Conservation (phyloP, 2,113 vertebrate species). For the Agapornis roseicollis region DNA sequence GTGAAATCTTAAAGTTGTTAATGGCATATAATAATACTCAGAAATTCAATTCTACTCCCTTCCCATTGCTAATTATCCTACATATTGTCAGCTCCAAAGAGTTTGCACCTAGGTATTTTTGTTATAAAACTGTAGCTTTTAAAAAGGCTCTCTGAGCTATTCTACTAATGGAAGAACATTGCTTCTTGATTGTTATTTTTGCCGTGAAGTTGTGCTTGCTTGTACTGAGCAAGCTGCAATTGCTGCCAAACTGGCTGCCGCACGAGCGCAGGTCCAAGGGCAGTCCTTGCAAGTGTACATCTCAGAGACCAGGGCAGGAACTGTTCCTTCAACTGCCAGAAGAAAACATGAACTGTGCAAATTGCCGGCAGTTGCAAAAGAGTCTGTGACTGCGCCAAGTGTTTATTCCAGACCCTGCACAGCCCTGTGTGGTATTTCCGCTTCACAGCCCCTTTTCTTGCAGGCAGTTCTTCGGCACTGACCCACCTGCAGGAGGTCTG, state of each 20-base stretch:
- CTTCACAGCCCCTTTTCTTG: not conserved
- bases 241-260: not conserved
- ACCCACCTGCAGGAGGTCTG: not conserved
- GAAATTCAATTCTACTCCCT: not conserved
- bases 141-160: not conserved
- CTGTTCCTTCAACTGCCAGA: not conserved
- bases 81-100: slow-evolving; percentile 37
- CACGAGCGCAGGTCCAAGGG: not conserved
- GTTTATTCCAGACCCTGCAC: not conserved
- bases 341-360: not conserved
- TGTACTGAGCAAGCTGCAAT: not conserved
- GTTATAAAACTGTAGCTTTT: not conserved
- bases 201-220: not conserved
- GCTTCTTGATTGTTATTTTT: not conserved
- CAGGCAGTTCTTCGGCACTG: not conserved
- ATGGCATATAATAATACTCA: slow-evolving; percentile 36
- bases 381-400: not conserved
- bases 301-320: not conserved
- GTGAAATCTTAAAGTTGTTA: slow-evolving; percentile 61
- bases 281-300: not conserved
- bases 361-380: not conserved
- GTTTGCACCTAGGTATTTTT: slow-evolving; percentile 20
- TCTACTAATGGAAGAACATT: rapidly evolving
- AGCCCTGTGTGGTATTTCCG: rapidly evolving
- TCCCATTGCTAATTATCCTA: slow-evolving; percentile 53